Conservation (phyloP, 2,797 vertebrate species). For the Semaprochilodus insignis region DNA sequence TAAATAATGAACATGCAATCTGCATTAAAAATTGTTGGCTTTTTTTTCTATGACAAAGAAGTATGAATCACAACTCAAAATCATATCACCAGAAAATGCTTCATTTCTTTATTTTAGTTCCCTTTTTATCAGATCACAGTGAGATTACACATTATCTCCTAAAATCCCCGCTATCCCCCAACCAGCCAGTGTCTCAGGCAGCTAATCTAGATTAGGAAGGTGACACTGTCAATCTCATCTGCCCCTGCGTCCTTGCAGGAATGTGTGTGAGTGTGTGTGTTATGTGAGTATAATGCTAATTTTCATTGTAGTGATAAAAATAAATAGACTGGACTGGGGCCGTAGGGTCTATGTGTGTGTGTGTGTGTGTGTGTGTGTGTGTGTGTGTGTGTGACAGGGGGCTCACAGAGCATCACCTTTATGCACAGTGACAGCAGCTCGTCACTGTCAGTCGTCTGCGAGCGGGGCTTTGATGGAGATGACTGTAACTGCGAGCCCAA, state of each 20-base stretch:
- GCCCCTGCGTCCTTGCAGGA: slow-evolving; percentile 66
- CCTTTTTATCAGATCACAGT: slow-evolving; percentile 25
- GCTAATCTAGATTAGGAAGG: slow-evolving; percentile 59
- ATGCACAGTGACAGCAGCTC: slow-evolving; percentile 81
- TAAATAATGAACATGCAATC: neutral
- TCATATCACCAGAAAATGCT: neutral
- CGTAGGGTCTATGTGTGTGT: slow-evolving; percentile 64
- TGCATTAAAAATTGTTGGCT: neutral
- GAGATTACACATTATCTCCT: slow-evolving; percentile 30
- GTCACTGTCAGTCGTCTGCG: slow-evolving; percentile 83
- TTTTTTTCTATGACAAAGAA: neutral
- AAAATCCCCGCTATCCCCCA: slow-evolving; percentile 19
- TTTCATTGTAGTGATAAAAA: slow-evolving; percentile 86
- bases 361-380: slow-evolving; percentile 47
- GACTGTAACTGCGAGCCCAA: slow-evolving; percentile 78
- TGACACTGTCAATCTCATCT: slow-evolving; percentile 64
- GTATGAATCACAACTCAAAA: neutral
- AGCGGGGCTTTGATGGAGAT: slow-evolving; percentile 76
- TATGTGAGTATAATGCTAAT: slow-evolving; percentile 77
- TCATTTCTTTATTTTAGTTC: neutral
- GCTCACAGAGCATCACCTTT: slow-evolving; percentile 80
- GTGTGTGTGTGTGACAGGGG: slow-evolving; percentile 40
- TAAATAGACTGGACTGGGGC: slow-evolving; percentile 80
- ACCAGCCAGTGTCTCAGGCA: slow-evolving; percentile 46
- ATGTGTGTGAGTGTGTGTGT: slow-evolving; percentile 68